These are phyloP conservation scores for Sebastes melanostomus DNA, from an alignment of 2,797 vertebrate species.

Conservation along the genomic window DNA sequence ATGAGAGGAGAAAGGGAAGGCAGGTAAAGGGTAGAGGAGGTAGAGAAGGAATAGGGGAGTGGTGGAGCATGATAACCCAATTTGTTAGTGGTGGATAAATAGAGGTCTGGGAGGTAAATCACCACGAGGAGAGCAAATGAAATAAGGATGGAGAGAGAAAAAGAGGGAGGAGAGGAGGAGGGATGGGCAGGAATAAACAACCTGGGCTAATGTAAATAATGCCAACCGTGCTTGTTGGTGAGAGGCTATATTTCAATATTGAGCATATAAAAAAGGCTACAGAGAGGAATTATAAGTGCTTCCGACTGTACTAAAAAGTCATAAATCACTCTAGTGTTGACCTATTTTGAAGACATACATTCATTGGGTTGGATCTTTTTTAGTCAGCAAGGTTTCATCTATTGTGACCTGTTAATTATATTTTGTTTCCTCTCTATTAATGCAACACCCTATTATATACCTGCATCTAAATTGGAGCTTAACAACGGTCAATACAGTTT, in stretches of 20 bases:
- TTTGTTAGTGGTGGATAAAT: slow-evolving; percentile 81
- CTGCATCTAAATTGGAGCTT: neutral
- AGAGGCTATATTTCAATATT: slow-evolving; percentile 75
- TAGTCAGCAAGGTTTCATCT: slow-evolving; percentile 27
- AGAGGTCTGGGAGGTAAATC: slow-evolving; percentile 79
- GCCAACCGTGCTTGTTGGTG: slow-evolving; percentile 49
- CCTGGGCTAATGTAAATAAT: slow-evolving; percentile 75
- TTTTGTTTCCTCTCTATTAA: slow-evolving; percentile 17
- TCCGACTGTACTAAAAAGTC: slow-evolving; percentile 40
- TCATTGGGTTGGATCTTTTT: slow-evolving; percentile 31
- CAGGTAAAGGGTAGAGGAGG: slow-evolving; percentile 50
- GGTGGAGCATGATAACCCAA: slow-evolving; percentile 76
- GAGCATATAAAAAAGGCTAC: slow-evolving; percentile 66
- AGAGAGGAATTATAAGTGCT: slow-evolving; percentile 61
- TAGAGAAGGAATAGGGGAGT: slow-evolving; percentile 51
- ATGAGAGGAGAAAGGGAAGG: slow-evolving; percentile 17
- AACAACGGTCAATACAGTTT: neutral
- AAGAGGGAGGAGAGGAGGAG: slow-evolving; percentile 20
- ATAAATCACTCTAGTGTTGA: slow-evolving; percentile 63
- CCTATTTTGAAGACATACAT: slow-evolving; percentile 57
- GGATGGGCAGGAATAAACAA: slow-evolving; percentile 63
- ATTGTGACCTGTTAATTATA: slow-evolving; percentile 12
- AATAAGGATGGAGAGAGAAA: slow-evolving; percentile 66
- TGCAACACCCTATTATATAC: neutral
- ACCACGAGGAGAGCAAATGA: slow-evolving; percentile 68